Conservation (phyloP, 2,797 vertebrate species). For the Tiaroga cobitis region DNA sequence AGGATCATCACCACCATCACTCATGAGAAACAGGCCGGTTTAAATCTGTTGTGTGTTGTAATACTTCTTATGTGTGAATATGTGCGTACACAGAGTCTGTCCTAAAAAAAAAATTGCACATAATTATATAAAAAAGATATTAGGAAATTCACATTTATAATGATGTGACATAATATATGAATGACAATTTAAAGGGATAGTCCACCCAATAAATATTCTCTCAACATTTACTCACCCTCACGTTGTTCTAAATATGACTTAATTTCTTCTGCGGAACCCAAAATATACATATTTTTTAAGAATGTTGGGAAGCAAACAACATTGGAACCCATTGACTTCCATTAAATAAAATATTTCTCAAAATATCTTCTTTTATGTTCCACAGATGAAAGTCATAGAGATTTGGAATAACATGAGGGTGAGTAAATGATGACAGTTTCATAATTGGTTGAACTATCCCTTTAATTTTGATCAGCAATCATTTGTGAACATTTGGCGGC, state of each 20-base stretch:
- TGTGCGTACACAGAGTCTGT: background rate
- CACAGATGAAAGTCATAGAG: background rate
- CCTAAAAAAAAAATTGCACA: no score
- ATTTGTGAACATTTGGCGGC: background rate
- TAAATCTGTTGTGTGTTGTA: conserved; percentile 9
- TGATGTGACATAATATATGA: background rate
- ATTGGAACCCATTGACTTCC: background rate
- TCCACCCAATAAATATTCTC: background rate
- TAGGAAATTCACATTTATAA: background rate
- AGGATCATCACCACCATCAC: no score
- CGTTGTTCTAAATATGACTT: background rate
- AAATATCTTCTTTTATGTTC: background rate
- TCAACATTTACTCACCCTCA: background rate
- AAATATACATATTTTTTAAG: background rate
- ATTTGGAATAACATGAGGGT: background rate
- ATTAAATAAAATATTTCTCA: background rate
- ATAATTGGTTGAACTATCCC: background rate
- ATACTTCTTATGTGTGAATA: background rate
- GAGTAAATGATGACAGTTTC: background rate
- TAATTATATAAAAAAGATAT: background rate
- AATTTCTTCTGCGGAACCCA: background rate
- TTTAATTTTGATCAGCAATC: background rate
- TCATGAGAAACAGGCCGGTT: no score
- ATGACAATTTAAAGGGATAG: background rate
- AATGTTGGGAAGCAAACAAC: background rate